Percentiles rank a stretch among this genome's conserved stretches.
Evolutionary conservation across 2,797 vertebrate species (phyloP).

Genomic region (Clarias laeviceps): DNA sequence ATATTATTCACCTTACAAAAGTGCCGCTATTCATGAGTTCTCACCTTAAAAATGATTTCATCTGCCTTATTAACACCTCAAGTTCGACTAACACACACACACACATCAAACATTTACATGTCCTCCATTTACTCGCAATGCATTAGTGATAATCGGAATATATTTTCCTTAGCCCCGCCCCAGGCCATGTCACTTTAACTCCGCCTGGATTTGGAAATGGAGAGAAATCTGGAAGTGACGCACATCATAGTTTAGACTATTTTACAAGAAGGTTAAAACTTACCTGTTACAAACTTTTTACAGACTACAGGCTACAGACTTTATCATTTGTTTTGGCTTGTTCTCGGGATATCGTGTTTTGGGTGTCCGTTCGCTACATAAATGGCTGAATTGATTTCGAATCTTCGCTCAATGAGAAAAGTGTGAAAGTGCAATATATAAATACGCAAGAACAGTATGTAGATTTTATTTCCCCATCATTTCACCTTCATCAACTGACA

Average conservation of each 20-base stretch:
- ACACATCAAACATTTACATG: not conserved
- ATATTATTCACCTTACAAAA: constrained; percentile 26
- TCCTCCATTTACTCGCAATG: not conserved
- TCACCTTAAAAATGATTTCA: constrained; percentile 8
- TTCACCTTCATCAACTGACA: not conserved
- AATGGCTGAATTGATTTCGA: not conserved
- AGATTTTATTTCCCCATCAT: not conserved
- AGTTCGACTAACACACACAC: not conserved
- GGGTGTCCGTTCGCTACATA: not conserved
- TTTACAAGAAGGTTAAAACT: not conserved
- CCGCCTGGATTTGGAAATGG: not conserved
- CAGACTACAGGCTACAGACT: too few relatives aligned
- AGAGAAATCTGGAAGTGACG: not conserved
- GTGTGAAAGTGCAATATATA: not conserved
- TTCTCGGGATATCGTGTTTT: not conserved
- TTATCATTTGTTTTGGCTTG: not conserved
- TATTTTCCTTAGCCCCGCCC: not conserved
- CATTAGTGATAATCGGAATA: not conserved
- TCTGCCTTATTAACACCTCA: constrained; percentile 22
- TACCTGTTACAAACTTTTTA: not conserved
- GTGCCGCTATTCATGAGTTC: constrained; percentile 1
- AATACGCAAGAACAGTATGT: not conserved
- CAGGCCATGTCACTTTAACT: not conserved
- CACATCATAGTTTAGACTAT: not conserved
- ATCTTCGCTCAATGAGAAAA: not conserved